Base-by-base conservation (phyloP, 2,888 invertebrate genomes). In the Diplazon laetatorius region DNA sequence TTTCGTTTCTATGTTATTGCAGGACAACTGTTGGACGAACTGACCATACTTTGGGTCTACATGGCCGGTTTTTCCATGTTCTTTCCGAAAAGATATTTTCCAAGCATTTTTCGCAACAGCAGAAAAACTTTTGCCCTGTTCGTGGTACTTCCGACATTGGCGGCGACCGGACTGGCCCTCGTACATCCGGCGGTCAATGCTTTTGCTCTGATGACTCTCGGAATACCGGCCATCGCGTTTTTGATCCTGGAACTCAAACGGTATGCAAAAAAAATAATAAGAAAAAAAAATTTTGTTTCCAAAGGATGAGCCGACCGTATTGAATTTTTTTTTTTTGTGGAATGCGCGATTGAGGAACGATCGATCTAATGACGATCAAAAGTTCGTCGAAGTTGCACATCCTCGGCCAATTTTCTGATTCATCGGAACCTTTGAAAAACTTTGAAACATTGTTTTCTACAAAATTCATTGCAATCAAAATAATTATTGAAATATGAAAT, bases 121-220 rank as follows among this genome's bases (percentile, higher is more conserved):
- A 93, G 96, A 86, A 93, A 93, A 85, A 89, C 92, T 71, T 93
- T 96, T 86, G 93, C 94, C 59, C 90, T 93, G 75, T 93, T 93
- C 76, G 93, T 94, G 76, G 91, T 93, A 55, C 86, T 93, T 35
- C 91, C 94, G 46, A 94, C 95, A 3, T 86, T 95, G 42, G 83
- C 94, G 42, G 95, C 94, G 6, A 95, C 96, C 1, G 93, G 93
- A 16, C 92, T 96, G 84, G 93, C 95, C 10, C 92, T 95, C 78
- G 93, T 96, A 92, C 94, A 96, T 89, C 96, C 96, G 5, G 94
- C 94, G n/a, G 93, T 95, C 46, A 96, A 96, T 91, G 96, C 96
- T 22, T 96, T 96, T 90, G 96, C 95, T 16, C 91, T 96, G 78
- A 96, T 96, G 96, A 92, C 93, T 16, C 92, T 96, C 76, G 93